Evolutionary conservation across 2,113 vertebrate genomes (phyloP).

Genomic region (Nothoprocta pentlandii): DNA sequence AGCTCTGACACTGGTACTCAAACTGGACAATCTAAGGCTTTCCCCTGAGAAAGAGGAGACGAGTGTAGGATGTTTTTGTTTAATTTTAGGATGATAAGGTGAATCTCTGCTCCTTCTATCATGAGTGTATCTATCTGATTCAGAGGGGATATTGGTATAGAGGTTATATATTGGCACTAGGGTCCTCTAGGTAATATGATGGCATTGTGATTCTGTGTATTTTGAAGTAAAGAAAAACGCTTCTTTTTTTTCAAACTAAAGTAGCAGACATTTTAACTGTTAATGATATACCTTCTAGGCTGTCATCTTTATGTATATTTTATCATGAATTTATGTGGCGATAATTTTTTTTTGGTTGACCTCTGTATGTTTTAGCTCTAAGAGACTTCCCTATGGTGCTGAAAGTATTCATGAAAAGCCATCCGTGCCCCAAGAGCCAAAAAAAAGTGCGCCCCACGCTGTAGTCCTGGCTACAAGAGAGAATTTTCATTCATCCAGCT

Average conservation of each 20-base stretch:
- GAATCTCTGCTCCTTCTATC: not conserved
- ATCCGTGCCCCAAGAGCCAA: not conserved
- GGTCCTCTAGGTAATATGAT: not conserved
- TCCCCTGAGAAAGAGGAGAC: not conserved
- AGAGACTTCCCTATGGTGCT: not conserved
- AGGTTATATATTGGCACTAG: not conserved
- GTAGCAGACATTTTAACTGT: not conserved
- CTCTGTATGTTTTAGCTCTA: slow-evolving; percentile 61
- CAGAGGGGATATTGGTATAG: not conserved
- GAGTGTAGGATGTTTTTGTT: not conserved
- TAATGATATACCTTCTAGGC: not conserved
- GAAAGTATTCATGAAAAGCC: slow-evolving; percentile 12
- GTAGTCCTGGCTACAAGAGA: not conserved
- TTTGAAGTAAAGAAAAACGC: not conserved
- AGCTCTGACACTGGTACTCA: not conserved
- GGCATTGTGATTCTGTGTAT: not conserved
- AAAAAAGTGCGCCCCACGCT: not conserved
- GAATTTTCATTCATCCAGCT: not conserved
- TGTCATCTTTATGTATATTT: not conserved
- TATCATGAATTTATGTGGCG: not conserved
- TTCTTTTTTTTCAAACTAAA: not conserved
- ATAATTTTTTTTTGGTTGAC: not conserved
- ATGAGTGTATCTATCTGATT: not conserved
- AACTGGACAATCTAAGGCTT: not conserved
- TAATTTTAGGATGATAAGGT: not conserved